Conservation (phyloP, 2,113 vertebrate genomes). For the Neogale vison region DNA sequence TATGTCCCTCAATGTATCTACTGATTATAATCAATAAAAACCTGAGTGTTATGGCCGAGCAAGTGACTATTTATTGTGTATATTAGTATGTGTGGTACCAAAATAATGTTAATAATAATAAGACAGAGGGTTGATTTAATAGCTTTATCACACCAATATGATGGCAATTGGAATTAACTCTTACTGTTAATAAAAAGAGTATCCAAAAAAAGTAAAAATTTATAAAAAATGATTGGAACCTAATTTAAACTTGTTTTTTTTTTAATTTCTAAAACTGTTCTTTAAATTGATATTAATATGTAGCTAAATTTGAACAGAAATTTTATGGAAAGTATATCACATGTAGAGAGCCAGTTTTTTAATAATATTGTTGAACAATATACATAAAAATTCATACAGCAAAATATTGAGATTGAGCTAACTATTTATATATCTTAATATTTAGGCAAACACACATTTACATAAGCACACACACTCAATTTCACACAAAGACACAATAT, state of each 20-base stretch:
- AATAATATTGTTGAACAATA: background rate
- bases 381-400: background rate
- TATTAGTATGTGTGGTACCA: background rate
- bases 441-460: background rate
- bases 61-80: background rate
- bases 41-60: background rate
- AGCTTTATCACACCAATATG: background rate
- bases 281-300: background rate
- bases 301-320: background rate
- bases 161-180: background rate
- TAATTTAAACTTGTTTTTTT: background rate
- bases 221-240: background rate
- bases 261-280: background rate
- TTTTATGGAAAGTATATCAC: background rate
- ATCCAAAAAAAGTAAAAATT: background rate
- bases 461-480: background rate
- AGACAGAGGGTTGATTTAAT: background rate
- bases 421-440: background rate
- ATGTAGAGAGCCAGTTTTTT: background rate
- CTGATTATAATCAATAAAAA: background rate
- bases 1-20: background rate
- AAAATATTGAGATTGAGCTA: background rate
- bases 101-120: background rate
- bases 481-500: accelerated
- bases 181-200: too few relatives aligned